Conservation (phyloP, 2,888 invertebrate species). For the Baronia brevicornis region DNA sequence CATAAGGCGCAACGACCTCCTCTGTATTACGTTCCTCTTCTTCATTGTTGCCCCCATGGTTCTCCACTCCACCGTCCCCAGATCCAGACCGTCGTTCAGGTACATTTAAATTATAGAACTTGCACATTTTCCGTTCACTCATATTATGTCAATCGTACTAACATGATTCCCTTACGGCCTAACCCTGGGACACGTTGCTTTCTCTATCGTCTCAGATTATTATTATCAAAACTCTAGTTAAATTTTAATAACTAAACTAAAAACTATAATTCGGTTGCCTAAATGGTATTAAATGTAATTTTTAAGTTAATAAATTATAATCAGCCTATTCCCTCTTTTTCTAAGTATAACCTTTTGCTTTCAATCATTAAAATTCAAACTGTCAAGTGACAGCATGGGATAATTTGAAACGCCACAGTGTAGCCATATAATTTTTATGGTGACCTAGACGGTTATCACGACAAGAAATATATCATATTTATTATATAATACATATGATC, state of each 20-base stretch:
- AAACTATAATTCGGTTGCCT: slow-evolving; percentile 33
- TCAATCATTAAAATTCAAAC: slow-evolving; percentile 74
- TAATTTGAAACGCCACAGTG: slow-evolving; percentile 7
- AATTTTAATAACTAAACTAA: slow-evolving; percentile 34
- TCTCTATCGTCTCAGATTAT: slow-evolving; percentile 41
- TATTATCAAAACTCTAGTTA: slow-evolving; percentile 39
- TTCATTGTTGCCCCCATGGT: slow-evolving; percentile 40
- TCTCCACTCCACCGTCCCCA: slow-evolving; percentile 40
- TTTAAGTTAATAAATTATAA: slow-evolving; percentile 42
- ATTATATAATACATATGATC: no score
- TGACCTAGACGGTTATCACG: not conserved
- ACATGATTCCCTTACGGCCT: slow-evolving; percentile 73
- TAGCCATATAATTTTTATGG: not conserved
- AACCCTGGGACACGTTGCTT: slow-evolving; percentile 71
- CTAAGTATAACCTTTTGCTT: slow-evolving; percentile 72
- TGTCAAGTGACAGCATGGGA: slow-evolving; percentile 66
- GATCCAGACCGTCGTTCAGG: slow-evolving; percentile 68
- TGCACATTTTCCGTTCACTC: slow-evolving; percentile 75
- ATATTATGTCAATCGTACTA: slow-evolving; percentile 66
- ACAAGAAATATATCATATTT: no score
- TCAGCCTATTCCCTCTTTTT: slow-evolving; percentile 68
- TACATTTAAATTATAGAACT: slow-evolving; percentile 74
- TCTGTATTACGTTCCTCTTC: slow-evolving; percentile 58
- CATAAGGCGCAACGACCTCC: slow-evolving; percentile 57
- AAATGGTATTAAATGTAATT: slow-evolving; percentile 34